Conservation (phyloP, 2,113 vertebrate species). For the Leiothrix lutea region DNA sequence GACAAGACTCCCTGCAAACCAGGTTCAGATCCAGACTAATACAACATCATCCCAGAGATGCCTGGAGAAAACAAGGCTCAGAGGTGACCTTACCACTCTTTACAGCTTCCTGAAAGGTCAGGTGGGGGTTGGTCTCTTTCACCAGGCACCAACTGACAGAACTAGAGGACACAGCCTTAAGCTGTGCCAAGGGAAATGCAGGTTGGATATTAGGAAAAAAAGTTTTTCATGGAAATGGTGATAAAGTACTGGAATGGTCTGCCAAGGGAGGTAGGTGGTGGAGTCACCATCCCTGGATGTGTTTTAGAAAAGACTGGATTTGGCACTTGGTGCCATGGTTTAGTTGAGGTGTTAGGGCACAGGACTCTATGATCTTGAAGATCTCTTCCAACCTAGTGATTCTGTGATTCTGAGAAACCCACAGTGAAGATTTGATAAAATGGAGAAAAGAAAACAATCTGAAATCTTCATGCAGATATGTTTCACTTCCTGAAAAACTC, state of each 20-base stretch:
- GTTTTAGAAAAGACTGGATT: background rate
- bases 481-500: background rate
- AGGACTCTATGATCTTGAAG: background rate
- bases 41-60: background rate
- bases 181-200: background rate
- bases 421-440: background rate
- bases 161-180: background rate
- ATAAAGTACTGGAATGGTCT: background rate
- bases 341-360: background rate
- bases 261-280: background rate
- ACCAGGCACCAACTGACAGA: background rate
- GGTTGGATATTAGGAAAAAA: background rate
- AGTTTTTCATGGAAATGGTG: background rate
- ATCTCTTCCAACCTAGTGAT: background rate
- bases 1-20: background rate
- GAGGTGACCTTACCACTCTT: background rate
- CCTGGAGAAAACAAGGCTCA: background rate
- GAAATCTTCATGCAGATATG: background rate
- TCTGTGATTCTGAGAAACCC: background rate
- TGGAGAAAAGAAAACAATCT: background rate
- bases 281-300: background rate
- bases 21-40: background rate
- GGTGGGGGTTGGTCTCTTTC: background rate
- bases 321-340: background rate
- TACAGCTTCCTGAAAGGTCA: background rate